These are phyloP conservation scores for Ips nitidus DNA, from an alignment of 1,140 invertebrate species.

Conservation along the genomic window DNA sequence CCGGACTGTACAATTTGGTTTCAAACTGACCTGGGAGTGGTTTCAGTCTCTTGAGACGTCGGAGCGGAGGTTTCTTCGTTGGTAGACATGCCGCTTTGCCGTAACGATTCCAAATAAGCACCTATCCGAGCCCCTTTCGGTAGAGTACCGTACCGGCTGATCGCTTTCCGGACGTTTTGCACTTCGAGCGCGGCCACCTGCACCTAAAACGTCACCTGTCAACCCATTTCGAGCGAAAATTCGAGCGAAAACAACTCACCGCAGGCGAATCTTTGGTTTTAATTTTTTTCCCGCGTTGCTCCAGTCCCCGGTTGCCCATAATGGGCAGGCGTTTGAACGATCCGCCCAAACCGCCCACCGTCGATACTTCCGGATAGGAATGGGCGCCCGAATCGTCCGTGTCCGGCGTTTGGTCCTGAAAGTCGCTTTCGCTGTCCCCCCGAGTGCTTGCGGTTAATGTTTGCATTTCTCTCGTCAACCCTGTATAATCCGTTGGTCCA, in stretches of 20 bases:
- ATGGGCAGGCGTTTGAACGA: constrained; percentile 60
- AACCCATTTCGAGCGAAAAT: neutral
- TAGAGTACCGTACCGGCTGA: constrained; percentile 94
- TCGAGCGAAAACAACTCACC: constrained; percentile 30
- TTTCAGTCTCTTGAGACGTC: constrained; percentile 42
- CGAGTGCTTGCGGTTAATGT: constrained; percentile 53
- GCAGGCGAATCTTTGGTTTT: constrained; percentile 56
- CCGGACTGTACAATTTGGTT: neutral
- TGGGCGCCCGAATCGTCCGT: constrained; percentile 64
- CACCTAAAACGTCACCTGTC: constrained; percentile 54
- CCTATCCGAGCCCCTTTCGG: constrained; percentile 95
- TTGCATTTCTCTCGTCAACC: constrained; percentile 56
- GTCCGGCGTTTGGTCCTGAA: constrained; percentile 64
- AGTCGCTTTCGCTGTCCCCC: constrained; percentile 62
- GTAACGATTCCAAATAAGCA: constrained; percentile 90
- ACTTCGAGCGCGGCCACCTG: constrained; percentile 90
- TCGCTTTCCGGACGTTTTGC: constrained; percentile 94
- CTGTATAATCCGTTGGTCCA: constrained; percentile 39
- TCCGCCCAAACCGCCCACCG: constrained; percentile 45
- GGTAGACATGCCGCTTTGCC: constrained; percentile 69
- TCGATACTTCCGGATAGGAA: constrained; percentile 54
- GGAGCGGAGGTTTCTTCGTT: constrained; percentile 53
- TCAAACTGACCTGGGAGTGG: constrained; percentile 28
- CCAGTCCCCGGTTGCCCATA: constrained; percentile 57
- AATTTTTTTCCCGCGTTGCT: constrained; percentile 59